Evolutionary conservation across 2,888 invertebrate species (phyloP).

Genomic region (Tenthredo distinguenda): DNA sequence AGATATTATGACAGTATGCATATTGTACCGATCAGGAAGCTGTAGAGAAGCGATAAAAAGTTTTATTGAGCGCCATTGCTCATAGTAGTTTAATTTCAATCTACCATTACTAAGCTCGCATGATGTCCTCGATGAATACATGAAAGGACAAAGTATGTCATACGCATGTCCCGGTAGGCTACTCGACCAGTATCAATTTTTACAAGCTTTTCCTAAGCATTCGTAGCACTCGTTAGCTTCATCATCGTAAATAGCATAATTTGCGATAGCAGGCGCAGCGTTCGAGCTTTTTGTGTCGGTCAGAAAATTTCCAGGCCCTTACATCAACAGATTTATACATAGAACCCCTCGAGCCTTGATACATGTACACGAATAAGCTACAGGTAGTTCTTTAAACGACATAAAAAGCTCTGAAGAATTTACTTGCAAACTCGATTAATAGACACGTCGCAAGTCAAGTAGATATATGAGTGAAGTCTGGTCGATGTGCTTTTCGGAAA

Average conservation of each 20-base stretch:
- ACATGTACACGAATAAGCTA: not conserved
- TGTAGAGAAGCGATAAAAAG: slow-evolving; percentile 20
- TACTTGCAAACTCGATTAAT: not conserved
- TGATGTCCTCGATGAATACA: slow-evolving; percentile 1
- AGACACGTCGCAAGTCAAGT: not conserved
- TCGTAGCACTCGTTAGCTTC: slow-evolving; percentile 9
- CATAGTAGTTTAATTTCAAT: not conserved
- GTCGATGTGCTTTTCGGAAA: not conserved
- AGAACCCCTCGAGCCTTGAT: not conserved
- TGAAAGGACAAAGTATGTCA: not conserved
- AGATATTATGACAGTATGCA: slow-evolving; percentile 6
- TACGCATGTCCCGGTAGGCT: not conserved
- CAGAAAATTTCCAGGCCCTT: not conserved
- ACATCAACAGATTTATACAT: not conserved
- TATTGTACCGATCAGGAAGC: slow-evolving; percentile 40
- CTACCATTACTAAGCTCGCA: not conserved
- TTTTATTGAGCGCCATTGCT: slow-evolving; percentile 27
- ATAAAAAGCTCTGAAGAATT: not conserved
- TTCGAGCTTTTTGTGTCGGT: not conserved
- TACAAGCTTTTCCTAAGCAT: not conserved
- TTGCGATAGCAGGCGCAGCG: not conserved
- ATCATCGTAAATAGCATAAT: slow-evolving; percentile 15
- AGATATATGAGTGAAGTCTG: not conserved
- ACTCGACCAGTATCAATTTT: not conserved
- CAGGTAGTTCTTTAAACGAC: not conserved